Conservation (phyloP, 92 coral and sea anemone genomes). For the Porites rus region DNA sequence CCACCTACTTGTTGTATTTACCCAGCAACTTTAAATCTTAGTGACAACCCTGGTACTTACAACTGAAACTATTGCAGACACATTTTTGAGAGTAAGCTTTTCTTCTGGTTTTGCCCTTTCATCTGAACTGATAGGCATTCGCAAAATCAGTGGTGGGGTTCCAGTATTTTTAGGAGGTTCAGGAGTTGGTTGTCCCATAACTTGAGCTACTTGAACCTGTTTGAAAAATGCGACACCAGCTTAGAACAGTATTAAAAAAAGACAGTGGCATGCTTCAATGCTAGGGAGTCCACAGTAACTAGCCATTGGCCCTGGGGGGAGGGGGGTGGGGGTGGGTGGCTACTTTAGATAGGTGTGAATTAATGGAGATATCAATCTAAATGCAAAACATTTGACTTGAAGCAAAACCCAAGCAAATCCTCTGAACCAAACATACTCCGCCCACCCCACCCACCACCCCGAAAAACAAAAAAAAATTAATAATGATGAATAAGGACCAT, state of each 20-base stretch:
- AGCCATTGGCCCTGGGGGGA: neutral
- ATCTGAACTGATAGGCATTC: constrained; percentile 65
- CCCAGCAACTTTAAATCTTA: too few species aligned
- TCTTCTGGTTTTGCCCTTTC: neutral
- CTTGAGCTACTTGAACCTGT: constrained; percentile 75
- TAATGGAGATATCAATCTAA: neutral
- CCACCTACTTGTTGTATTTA: too few species aligned
- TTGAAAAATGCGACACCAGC: neutral
- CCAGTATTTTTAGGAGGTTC: constrained; percentile 61
- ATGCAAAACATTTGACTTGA: too few species aligned
- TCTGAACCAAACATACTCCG: neutral
- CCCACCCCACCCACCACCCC: too few species aligned
- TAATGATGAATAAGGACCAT: too few species aligned
- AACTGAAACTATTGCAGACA: constrained; percentile 26
- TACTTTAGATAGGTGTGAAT: neutral
- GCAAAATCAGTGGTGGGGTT: constrained; percentile 78
- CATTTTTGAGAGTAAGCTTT: constrained; percentile 16
- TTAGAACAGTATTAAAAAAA: too few species aligned
- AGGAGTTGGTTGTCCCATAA: constrained; percentile 84
- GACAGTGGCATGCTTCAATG: too few species aligned
- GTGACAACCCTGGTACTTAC: too few species aligned
- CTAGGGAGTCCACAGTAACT: too few species aligned
- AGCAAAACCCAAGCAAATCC: too few species aligned
- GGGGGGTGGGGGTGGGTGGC: neutral
- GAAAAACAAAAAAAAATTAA: too few species aligned